A percentile compares a stretch with the other conserved stretches of the same genome.
Evolutionary conservation across 2,113 vertebrate genomes (phyloP).

Genomic region (Oreochromis niloticus): DNA sequence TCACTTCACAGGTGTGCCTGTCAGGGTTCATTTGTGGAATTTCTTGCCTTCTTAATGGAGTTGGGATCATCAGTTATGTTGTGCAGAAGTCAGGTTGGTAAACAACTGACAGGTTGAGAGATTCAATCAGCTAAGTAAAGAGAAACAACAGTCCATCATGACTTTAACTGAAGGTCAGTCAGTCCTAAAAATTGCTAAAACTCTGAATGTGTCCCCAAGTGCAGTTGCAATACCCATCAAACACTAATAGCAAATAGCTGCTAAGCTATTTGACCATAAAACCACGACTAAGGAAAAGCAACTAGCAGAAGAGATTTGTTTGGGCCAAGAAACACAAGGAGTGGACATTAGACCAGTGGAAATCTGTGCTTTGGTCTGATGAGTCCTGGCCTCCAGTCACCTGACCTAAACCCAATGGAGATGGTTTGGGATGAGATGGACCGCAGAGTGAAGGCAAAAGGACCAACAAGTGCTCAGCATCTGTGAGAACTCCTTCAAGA

Average conservation of each 20-base stretch:
- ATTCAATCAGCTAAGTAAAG: accelerated
- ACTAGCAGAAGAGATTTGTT: too few relatives aligned
- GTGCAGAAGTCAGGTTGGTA: accelerated
- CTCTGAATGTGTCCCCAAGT: neutral
- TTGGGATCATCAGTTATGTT: neutral
- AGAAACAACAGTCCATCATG: neutral
- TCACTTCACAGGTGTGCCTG: neutral
- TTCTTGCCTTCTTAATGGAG: accelerated
- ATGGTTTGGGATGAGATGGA: neutral
- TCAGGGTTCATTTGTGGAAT: neutral
- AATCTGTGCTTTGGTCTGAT: neutral
- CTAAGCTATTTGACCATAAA: too few relatives aligned
- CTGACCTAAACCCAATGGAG: neutral
- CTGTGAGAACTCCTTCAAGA: neutral
- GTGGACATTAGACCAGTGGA: neutral
- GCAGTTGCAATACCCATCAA: neutral
- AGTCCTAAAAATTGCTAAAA: neutral
- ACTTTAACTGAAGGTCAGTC: neutral
- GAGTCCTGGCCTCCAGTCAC: accelerated
- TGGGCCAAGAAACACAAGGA: neutral
- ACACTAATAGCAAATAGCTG: neutral
- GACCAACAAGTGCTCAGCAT: neutral
- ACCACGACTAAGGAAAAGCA: too few relatives aligned
- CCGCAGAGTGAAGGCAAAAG: accelerated
- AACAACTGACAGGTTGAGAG: accelerated